phyloP scores from a whole-genome alignment of 2,888 invertebrate genomes.

The Laspeyria flexula region DNA sequence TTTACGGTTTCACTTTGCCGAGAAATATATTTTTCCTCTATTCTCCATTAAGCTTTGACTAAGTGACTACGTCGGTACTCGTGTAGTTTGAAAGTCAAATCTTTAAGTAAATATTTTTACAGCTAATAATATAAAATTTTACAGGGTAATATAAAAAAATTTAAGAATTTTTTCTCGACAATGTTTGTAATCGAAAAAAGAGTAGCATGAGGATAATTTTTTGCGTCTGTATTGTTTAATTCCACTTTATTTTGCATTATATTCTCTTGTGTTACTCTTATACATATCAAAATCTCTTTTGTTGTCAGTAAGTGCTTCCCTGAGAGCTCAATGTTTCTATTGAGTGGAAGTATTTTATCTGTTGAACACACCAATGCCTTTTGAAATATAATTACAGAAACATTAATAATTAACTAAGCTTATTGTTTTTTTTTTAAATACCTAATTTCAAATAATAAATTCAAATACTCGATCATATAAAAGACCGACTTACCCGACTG shows the following conservation, averaged over 20 bases:
- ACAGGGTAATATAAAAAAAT: constrained; percentile 11
- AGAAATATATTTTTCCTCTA: constrained; percentile 3
- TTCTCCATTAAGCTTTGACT: constrained; percentile 1
- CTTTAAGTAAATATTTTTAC: constrained; percentile 10
- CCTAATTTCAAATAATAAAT: too few relatives aligned
- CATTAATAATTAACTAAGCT: too few relatives aligned
- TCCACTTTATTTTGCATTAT: constrained; percentile 1
- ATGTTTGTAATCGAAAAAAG: constrained; percentile 9
- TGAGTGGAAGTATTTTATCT: too few relatives aligned
- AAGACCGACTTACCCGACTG: too few relatives aligned
- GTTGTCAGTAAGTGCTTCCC: too few relatives aligned
- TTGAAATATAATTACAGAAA: too few relatives aligned
- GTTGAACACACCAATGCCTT: too few relatives aligned
- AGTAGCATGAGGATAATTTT: constrained; percentile 12
- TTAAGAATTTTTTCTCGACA: constrained; percentile 11
- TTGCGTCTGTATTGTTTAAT: constrained; percentile 9
- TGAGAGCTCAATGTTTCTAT: too few relatives aligned
- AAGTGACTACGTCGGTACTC: constrained; percentile 1
- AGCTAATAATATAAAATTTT: constrained; percentile 13
- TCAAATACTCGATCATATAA: too few relatives aligned
- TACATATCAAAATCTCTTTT: too few relatives aligned
- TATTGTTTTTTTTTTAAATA: too few relatives aligned
- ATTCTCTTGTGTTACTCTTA: neutral
- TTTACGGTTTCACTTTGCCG: constrained; percentile 21
- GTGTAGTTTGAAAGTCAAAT: constrained; percentile 8